Evolutionary conservation across 1,140 invertebrate genomes (phyloP), one percentile per base, ranked within the genome.

Genomic region (Hypothenemus hampei): DNA sequence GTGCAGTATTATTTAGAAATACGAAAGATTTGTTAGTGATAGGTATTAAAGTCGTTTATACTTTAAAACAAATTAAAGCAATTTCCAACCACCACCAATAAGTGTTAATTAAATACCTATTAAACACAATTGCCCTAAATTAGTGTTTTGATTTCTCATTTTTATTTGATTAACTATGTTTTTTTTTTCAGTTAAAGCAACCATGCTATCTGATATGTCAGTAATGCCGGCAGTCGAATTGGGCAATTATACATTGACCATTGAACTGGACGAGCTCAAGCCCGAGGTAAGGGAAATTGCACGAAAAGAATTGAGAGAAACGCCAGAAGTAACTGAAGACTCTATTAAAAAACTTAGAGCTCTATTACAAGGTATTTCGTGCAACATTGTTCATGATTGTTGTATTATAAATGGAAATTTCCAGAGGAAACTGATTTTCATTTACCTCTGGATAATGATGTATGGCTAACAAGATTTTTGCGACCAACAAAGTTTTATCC

Each of bases 401-500:
- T 37, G 11, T 15, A 37, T 2, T 1, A 37, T n/a, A 13, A 8
- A 10, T 37, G 8, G n/a, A 50, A 33, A 50, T 13, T 43, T 40
- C 26, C 73, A 89, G 87, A 77, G 21, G 86, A 89, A 56, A 79
- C 75, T 21, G 81, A 87, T 55, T 70, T 91, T 6, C 70, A 73
- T n/a, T 77, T 78, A 33, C 87, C 87, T 1, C 63, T 78, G 8
- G 79, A 89, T 23, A 84, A 83, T 62, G 85, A 88, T 8, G 68
- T 80, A 1, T 91, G 83, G 83, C 70, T 89, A 0, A 76, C 87
- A 3, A 74, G 85, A 37, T 91, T 89, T 62, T 69, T 90, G 11
- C 76, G 88, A 18, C 87, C 87, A 1, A 83, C 81, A 67, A 89
- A 91, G 71, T 90, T 84, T 67, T 89, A 90, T 64, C 85, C 86